Conservation (phyloP, 92 coral and sea anemone genomes). For the Diadumene lineata region DNA sequence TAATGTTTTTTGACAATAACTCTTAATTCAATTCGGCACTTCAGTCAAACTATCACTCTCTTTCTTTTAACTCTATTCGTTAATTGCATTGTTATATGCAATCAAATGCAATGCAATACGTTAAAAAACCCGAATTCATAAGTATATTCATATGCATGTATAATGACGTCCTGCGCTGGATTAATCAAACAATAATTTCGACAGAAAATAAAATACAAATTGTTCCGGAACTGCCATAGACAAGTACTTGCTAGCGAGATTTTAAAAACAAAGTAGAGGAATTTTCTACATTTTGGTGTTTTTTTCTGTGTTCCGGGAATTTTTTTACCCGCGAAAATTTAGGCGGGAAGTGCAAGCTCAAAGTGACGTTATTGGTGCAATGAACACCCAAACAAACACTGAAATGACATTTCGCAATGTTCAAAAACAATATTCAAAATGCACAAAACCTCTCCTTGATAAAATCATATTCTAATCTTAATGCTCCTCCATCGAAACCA, state of each 20-base stretch:
- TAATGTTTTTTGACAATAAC: too few species aligned
- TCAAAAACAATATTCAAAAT: background rate
- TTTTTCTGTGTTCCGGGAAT: background rate
- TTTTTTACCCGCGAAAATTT: conserved; percentile 21
- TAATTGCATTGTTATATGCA: too few species aligned
- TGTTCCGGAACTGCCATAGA: background rate
- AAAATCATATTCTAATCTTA: background rate
- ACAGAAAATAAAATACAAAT: too few species aligned
- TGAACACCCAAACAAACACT: background rate
- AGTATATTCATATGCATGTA: too few species aligned
- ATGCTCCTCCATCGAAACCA: background rate
- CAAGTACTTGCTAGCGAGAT: background rate
- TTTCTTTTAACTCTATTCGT: too few species aligned
- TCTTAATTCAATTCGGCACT: too few species aligned
- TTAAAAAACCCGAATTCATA: too few species aligned
- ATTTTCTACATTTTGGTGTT: background rate
- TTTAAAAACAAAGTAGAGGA: background rate
- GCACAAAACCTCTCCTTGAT: background rate
- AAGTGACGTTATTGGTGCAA: background rate
- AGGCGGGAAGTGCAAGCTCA: background rate
- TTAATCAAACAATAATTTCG: too few species aligned
- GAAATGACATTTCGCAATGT: conserved; percentile 3
- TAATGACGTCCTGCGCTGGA: too few species aligned
- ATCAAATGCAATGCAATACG: too few species aligned
- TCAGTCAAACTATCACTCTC: too few species aligned